A percentile compares a stretch with the other conserved stretches of the same genome.
Evolutionary conservation across 2,888 invertebrate genomes (phyloP).

Genomic region (Mesodorylaimus sp.): DNA sequence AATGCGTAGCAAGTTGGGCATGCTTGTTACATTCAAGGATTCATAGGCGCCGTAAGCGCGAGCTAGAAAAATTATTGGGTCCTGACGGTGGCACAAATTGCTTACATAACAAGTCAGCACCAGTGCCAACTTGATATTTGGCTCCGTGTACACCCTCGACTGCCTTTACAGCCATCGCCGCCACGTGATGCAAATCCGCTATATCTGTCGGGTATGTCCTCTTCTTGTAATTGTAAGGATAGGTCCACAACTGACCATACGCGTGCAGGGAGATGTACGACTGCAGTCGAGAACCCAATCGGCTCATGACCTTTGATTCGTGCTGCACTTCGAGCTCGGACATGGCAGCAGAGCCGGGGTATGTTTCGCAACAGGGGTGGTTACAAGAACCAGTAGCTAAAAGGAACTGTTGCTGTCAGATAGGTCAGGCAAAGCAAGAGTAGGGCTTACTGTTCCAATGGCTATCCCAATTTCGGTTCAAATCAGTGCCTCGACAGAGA

Average conservation of each 20-base stretch:
- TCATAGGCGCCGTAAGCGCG: no score
- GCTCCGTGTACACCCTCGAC: slow-evolving; percentile 25
- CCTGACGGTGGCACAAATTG: no score
- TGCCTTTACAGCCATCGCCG: slow-evolving; percentile 13
- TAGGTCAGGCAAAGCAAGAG: no score
- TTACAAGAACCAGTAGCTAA: slow-evolving; percentile 22
- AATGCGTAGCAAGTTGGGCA: no score
- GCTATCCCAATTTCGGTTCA: slow-evolving; percentile 17
- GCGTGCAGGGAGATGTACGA: slow-evolving; percentile 28
- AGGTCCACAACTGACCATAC: slow-evolving; percentile 27
- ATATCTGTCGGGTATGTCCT: slow-evolving; percentile 21
- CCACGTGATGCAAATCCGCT: not conserved
- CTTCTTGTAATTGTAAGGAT: slow-evolving; percentile 24
- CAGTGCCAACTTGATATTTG: slow-evolving; percentile 25
- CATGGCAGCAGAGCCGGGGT: slow-evolving; percentile 23
- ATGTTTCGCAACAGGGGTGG: slow-evolving; percentile 27
- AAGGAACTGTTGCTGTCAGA: not conserved
- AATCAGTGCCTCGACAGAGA: slow-evolving; percentile 26
- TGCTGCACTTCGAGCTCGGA: slow-evolving; percentile 23
- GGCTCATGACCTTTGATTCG: slow-evolving; percentile 14
- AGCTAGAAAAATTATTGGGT: no score
- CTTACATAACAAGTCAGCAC: slow-evolving; percentile 27
- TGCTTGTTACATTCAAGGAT: no score
- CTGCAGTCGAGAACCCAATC: slow-evolving; percentile 19
- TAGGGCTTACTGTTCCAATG: not conserved